Conservation (phyloP, 64 coral and sea anemone genomes). For the Montipora cactus region DNA sequence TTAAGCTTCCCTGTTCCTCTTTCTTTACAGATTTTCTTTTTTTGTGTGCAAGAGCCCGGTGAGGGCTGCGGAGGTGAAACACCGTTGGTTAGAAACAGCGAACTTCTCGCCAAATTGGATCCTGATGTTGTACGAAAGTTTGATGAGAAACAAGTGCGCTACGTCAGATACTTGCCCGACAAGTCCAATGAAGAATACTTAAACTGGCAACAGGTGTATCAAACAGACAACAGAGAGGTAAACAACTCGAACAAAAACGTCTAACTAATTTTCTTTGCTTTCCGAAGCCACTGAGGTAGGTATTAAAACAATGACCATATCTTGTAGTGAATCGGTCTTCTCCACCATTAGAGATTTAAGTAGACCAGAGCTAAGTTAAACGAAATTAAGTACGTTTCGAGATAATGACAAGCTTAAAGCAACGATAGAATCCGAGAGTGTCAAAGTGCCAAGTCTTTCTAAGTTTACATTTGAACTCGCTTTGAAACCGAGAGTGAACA, state of each 20-base stretch:
- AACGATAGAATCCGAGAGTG: too few species aligned
- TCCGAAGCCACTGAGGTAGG: too few species aligned
- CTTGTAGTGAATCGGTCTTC: too few species aligned
- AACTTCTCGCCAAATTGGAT: conserved; percentile 52
- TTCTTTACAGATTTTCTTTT: not conserved
- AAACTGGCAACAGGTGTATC: conserved; percentile 61
- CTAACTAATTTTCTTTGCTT: too few species aligned
- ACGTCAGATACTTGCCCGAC: conserved; percentile 34
- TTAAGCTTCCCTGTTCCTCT: not conserved
- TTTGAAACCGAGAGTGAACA: too few species aligned
- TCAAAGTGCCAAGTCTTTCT: too few species aligned
- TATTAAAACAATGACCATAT: too few species aligned
- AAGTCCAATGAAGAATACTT: conserved; percentile 18
- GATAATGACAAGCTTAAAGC: too few species aligned
- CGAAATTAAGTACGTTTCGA: too few species aligned
- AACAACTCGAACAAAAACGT: not conserved
- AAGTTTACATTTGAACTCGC: too few species aligned
- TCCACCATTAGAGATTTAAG: too few species aligned
- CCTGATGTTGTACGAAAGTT: conserved; percentile 56
- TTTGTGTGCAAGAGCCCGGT: conserved; percentile 62
- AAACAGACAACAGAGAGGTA: conserved; percentile 40
- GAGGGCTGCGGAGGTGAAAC: conserved; percentile 81
- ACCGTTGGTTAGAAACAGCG: conserved; percentile 36
- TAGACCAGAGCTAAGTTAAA: too few species aligned
- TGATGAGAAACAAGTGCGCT: conserved; percentile 64